A percentile compares a stretch with the other conserved stretches of the same genome.
phyloP scores from a whole-genome alignment of 2,113 vertebrate genomes.

The Dermatemys mawii region DNA sequence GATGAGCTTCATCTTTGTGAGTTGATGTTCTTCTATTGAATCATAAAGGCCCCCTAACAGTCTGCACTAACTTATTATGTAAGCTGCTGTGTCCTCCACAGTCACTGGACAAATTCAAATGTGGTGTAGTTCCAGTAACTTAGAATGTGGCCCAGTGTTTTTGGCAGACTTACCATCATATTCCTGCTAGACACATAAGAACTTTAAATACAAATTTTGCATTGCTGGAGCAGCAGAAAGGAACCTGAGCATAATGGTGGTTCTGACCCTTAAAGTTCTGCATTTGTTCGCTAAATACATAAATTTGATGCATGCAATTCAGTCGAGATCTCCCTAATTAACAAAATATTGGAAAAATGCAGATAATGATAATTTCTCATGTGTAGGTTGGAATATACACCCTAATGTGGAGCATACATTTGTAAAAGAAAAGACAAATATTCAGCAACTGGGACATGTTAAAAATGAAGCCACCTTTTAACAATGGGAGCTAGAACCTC shows the following conservation, averaged over 20 bases:
- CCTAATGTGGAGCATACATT: conserved; percentile 39
- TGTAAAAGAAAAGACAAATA: not conserved
- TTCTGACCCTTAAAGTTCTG: not conserved
- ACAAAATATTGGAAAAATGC: conserved; percentile 3
- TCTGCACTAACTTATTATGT: rapidly evolving
- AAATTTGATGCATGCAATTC: not conserved
- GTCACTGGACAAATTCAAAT: not conserved
- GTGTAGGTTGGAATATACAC: not conserved
- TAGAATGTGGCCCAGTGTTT: not conserved
- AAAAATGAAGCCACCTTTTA: not conserved
- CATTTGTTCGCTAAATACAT: conserved; percentile 13
- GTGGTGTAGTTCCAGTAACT: not conserved
- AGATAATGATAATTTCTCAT: not conserved
- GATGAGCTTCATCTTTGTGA: not conserved
- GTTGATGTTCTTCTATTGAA: not conserved
- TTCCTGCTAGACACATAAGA: not conserved
- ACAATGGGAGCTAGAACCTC: not conserved
- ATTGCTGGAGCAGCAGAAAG: not conserved
- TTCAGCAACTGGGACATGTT: not conserved
- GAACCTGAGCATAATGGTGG: not conserved
- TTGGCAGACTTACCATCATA: not conserved
- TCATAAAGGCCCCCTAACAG: not conserved
- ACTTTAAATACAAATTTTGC: not conserved
- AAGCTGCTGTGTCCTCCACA: not conserved
- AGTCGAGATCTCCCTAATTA: not conserved